Evolutionary conservation across 2,797 vertebrate species (phyloP).

Genomic region (Geotria australis): DNA sequence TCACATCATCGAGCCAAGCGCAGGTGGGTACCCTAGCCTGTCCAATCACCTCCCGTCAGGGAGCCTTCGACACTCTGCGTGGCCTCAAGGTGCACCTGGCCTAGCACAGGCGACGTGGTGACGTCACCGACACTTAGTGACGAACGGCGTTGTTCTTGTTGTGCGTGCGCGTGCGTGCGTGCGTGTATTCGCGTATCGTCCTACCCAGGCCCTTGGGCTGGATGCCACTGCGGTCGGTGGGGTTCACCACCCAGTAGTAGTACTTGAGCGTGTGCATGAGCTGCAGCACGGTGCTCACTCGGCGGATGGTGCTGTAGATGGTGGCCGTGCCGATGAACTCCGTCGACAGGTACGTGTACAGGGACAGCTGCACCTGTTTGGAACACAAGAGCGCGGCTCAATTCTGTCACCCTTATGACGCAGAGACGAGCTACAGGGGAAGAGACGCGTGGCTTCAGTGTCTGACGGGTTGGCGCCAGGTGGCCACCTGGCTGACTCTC

Average conservation of each 20-base stretch:
- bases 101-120: too few relatives aligned
- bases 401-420: neutral
- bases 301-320: slow-evolving; percentile 70
- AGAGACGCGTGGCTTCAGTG: too few relatives aligned
- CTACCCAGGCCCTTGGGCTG: slow-evolving; percentile 54
- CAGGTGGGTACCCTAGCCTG: too few relatives aligned
- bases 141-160: too few relatives aligned
- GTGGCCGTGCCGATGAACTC: slow-evolving; percentile 86
- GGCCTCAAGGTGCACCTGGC: too few relatives aligned
- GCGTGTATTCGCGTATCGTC: slow-evolving; percentile 3
- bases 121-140: too few relatives aligned
- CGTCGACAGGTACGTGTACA: slow-evolving; percentile 67
- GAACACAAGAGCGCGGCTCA: neutral
- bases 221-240: slow-evolving; percentile 61
- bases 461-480: too few relatives aligned
- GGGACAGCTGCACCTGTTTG: slow-evolving; percentile 38
- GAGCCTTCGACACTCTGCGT: too few relatives aligned
- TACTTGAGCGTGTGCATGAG: slow-evolving; percentile 83
- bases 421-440: neutral
- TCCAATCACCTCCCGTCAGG: too few relatives aligned
- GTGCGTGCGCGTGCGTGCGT: too few relatives aligned
- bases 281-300: slow-evolving; percentile 70
- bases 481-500: too few relatives aligned
- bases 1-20: too few relatives aligned
- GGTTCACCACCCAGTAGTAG: slow-evolving; percentile 86